phyloP scores from a whole-genome alignment of 2,113 vertebrate genomes.

The Microtus richardsoni region DNA sequence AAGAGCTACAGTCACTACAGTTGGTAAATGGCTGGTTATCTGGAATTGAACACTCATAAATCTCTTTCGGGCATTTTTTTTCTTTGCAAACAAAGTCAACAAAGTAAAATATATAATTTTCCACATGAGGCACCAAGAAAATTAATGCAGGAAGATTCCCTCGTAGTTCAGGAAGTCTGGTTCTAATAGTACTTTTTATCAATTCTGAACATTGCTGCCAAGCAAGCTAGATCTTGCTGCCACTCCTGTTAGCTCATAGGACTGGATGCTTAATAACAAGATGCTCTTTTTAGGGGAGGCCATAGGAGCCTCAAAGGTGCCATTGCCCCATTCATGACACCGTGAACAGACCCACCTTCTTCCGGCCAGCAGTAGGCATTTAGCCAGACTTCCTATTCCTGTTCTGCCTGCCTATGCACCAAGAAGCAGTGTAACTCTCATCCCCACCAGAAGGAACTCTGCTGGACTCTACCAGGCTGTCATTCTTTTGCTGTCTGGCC shows the following conservation, averaged over 20 bases:
- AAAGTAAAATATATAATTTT: conserved; percentile 63
- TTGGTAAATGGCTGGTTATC: conserved; percentile 43
- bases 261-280: background rate
- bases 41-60: conserved; percentile 49
- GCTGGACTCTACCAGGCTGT: background rate
- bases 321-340: background rate
- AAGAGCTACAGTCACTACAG: background rate
- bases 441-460: background rate
- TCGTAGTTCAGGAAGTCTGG: background rate
- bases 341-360: background rate
- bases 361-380: background rate
- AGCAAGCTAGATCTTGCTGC: conserved; percentile 1
- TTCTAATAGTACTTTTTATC: conserved; percentile 26
- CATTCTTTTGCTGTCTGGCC: conserved; percentile 4
- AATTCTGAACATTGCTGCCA: conserved; percentile 22
- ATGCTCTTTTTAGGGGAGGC: background rate
- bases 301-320: background rate
- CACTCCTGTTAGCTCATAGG: background rate
- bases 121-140: conserved; percentile 37
- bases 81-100: conserved; percentile 49
- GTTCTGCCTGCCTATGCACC: background rate
- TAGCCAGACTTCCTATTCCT: background rate
- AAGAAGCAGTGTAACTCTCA: background rate
- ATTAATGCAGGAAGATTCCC: conserved; percentile 17
- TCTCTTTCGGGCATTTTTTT: conserved; percentile 35